Evolutionary conservation across 2,113 vertebrate genomes (phyloP).

Genomic region (Glaucomys volans): DNA sequence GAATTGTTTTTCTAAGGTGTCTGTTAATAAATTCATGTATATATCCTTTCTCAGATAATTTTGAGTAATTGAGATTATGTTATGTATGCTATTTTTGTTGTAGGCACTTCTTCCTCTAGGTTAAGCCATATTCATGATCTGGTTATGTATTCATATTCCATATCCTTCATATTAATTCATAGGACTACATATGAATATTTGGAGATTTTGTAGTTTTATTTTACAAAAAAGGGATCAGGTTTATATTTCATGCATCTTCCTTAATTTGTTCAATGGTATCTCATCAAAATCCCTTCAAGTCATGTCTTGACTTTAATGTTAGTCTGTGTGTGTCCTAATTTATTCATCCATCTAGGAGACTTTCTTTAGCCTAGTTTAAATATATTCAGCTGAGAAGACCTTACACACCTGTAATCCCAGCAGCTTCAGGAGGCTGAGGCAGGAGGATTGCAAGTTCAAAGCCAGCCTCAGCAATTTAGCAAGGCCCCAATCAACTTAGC

Average conservation of each 20-base stretch:
- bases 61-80: not conserved
- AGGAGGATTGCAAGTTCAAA: too few species aligned
- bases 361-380: constrained; percentile 55
- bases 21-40: not conserved
- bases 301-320: not conserved
- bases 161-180: not conserved
- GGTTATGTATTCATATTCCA: not conserved
- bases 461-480: too few species aligned
- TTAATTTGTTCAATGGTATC: not conserved
- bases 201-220: not conserved
- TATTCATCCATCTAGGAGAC: constrained; percentile 1
- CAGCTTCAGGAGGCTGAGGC: too few species aligned
- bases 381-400: not conserved
- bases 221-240: not conserved
- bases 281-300: constrained; percentile 20
- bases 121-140: not conserved
- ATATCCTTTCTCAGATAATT: not conserved
- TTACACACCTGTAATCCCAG: not conserved
- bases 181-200: not conserved
- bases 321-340: not conserved
- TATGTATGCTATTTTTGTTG: not conserved
- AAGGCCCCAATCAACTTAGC: too few species aligned
- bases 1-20: not conserved
- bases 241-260: not conserved
- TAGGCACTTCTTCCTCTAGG: not conserved